These are phyloP conservation scores for Lophius piscatorius DNA, from an alignment of 2,113 vertebrate species.

Conservation along the genomic window DNA sequence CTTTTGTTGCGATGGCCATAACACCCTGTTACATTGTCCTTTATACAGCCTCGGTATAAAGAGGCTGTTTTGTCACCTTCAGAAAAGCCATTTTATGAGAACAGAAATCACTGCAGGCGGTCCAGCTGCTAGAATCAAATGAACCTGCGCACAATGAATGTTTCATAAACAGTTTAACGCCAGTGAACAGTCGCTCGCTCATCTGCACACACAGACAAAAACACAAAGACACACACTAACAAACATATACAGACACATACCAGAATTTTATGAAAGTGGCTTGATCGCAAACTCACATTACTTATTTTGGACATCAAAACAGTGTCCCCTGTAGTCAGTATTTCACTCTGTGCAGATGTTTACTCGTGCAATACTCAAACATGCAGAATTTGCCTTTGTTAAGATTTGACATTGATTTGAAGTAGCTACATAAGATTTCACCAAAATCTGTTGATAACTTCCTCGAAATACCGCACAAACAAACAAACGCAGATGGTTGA, in stretches of 20 bases:
- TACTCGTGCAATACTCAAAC: too few relatives aligned
- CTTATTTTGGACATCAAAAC: too few relatives aligned
- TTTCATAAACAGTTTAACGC: slow-evolving; percentile 60
- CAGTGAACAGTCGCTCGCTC: slow-evolving; percentile 6
- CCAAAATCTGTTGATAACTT: too few relatives aligned
- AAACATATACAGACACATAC: neutral
- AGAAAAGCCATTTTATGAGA: slow-evolving; percentile 34
- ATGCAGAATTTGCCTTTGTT: too few relatives aligned
- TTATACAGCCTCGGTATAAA: slow-evolving; percentile 48
- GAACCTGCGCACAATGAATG: slow-evolving; percentile 40
- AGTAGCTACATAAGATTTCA: too few relatives aligned
- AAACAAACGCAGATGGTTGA: too few relatives aligned
- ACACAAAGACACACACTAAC: slow-evolving; percentile 1
- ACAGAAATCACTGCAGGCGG: slow-evolving; percentile 58
- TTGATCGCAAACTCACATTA: too few relatives aligned
- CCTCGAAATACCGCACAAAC: too few relatives aligned
- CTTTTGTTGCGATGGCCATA: slow-evolving; percentile 57
- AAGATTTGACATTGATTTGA: too few relatives aligned
- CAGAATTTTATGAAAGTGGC: too few relatives aligned
- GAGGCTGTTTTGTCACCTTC: slow-evolving; percentile 59
- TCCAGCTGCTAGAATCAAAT: slow-evolving; percentile 53
- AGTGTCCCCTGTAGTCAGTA: too few relatives aligned
- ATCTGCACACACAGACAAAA: neutral
- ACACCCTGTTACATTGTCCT: slow-evolving; percentile 62
- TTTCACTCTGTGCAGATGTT: too few relatives aligned